Evolutionary conservation across 2,113 vertebrate genomes (phyloP).

Genomic region (Archilochus colubris): DNA sequence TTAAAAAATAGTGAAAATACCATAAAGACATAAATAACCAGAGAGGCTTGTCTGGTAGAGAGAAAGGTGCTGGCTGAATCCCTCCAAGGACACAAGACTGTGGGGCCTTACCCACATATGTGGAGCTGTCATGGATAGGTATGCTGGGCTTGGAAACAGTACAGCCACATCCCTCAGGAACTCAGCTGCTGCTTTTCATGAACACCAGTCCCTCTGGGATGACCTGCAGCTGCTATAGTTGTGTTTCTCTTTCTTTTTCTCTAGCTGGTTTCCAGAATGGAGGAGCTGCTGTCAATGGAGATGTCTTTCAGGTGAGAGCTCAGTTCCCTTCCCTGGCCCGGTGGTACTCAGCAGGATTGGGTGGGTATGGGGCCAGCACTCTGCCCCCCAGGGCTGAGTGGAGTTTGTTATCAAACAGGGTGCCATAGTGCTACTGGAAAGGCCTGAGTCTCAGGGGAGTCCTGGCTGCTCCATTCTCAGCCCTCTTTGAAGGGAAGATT

Average conservation of each 20-base stretch:
- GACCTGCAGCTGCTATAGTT: not conserved
- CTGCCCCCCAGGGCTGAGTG: not conserved
- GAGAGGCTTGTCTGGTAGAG: not conserved
- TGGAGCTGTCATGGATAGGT: not conserved
- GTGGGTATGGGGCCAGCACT: not conserved
- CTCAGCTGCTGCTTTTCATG: not conserved
- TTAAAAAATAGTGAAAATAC: conserved; percentile 35
- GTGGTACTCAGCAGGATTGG: not conserved
- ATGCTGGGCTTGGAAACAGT: not conserved
- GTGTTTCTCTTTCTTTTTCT: conserved; percentile 9
- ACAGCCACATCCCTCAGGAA: not conserved
- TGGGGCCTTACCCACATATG: not conserved
- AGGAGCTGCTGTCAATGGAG: conserved; percentile 86
- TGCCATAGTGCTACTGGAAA: not conserved
- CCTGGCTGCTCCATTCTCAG: not conserved
- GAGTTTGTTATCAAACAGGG: not conserved
- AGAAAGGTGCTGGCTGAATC: not conserved
- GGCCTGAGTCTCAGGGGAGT: not conserved
- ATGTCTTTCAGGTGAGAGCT: conserved; percentile 90
- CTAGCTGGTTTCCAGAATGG: conserved; percentile 84
- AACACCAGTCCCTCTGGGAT: not conserved
- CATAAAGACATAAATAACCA: not conserved
- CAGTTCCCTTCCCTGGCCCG: not conserved
- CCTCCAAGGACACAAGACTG: not conserved
- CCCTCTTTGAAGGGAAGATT: not conserved